phyloP scores from a whole-genome alignment of 2,113 vertebrate genomes.

The Clupea harengus region DNA sequence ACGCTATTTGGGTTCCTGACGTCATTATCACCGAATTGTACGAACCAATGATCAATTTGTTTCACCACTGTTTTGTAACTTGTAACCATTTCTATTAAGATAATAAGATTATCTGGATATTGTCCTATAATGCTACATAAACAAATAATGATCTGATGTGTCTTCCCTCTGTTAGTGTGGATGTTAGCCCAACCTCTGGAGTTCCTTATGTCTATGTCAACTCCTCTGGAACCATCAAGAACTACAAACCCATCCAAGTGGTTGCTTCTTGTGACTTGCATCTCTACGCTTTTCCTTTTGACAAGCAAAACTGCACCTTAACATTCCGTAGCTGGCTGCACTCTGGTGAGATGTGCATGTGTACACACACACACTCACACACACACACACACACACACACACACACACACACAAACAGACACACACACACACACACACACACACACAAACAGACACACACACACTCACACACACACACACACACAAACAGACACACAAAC shows the following conservation, averaged over 20 bases:
- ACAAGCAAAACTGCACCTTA: slow-evolving; percentile 78
- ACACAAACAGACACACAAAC: background rate
- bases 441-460: no score
- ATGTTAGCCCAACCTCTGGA: slow-evolving; percentile 69
- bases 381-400: no score
- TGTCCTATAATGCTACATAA: background rate
- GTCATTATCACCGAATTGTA: slow-evolving; percentile 78
- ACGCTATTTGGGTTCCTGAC: slow-evolving; percentile 78
- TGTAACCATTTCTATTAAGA: background rate
- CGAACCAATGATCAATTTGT: background rate
- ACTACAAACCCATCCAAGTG: slow-evolving; percentile 79
- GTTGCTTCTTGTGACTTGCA: slow-evolving; percentile 77
- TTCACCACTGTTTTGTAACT: background rate
- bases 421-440: background rate
- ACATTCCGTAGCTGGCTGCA: slow-evolving; percentile 80
- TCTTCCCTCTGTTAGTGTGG: slow-evolving; percentile 64
- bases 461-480: background rate
- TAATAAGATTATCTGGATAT: background rate
- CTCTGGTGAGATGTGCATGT: slow-evolving; percentile 64
- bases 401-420: background rate
- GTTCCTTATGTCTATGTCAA: slow-evolving; percentile 83
- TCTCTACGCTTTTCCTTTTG: slow-evolving; percentile 79
- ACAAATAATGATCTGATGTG: background rate
- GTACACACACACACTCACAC: background rate
- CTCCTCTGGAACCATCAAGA: slow-evolving; percentile 78